A percentile compares a stretch with the other conserved stretches of the same genome.
Evolutionary conservation across 1,140 invertebrate genomes (phyloP).

Genomic region (Drosophila equinoxialis): DNA sequence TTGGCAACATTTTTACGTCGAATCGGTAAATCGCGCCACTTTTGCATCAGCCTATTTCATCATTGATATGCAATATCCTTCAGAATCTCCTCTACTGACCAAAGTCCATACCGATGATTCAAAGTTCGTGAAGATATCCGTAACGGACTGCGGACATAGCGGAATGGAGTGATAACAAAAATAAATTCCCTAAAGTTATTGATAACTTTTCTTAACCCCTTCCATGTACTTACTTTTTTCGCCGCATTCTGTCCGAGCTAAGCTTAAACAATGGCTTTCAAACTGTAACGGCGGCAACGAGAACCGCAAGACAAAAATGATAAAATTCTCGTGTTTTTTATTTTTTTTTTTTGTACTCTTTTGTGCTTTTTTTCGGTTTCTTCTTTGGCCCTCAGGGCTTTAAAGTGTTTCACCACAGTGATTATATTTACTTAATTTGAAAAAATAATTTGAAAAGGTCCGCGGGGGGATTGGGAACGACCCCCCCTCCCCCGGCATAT

Average conservation of each 20-base stretch:
- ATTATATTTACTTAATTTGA: slow-evolving; percentile 13
- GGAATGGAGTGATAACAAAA: too few species aligned
- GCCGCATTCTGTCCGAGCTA: slow-evolving; percentile 40
- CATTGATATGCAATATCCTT: not conserved
- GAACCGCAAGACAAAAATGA: slow-evolving; percentile 20
- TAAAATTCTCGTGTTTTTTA: slow-evolving; percentile 9
- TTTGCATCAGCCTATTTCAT: slow-evolving; percentile 47
- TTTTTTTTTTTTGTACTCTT: slow-evolving; percentile 14
- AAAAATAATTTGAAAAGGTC: not conserved
- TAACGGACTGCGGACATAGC: not conserved
- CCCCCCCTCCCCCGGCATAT: slow-evolving; percentile 34
- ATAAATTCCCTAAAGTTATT: too few species aligned
- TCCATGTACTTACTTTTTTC: slow-evolving; percentile 48
- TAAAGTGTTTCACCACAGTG: slow-evolving; percentile 20
- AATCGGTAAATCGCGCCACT: slow-evolving; percentile 23
- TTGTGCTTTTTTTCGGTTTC: slow-evolving; percentile 5
- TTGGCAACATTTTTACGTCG: slow-evolving; percentile 33
- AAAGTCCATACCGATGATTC: not conserved
- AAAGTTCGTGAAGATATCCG: not conserved
- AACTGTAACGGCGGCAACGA: slow-evolving; percentile 24
- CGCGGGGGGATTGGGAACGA: slow-evolving; percentile 13
- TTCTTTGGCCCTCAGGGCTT: slow-evolving; percentile 8
- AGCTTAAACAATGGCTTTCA: slow-evolving; percentile 24
- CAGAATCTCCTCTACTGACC: not conserved
- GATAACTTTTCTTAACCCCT: not conserved